A percentile compares a stretch with the other conserved stretches of the same genome.
Conservation (phyloP, 2,797 vertebrate genomes). For the Mastacembelus armatus region DNA sequence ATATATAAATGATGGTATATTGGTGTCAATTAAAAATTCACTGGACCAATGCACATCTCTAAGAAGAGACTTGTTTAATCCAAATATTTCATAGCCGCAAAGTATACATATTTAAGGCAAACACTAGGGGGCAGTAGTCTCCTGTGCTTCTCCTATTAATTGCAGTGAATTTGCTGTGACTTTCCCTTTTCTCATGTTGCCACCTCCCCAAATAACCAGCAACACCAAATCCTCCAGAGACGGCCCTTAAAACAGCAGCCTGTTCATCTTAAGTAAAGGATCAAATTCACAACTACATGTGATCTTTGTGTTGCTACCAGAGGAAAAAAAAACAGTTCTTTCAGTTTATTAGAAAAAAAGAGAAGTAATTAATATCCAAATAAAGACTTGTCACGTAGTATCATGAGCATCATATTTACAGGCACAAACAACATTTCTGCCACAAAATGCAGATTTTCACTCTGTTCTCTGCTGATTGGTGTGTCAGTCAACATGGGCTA, state of each 20-base stretch:
- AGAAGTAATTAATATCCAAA: no score
- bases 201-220: constrained; percentile 49
- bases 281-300: constrained; percentile 50
- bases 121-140: constrained; percentile 80
- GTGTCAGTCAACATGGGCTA: constrained; percentile 66
- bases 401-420: constrained; percentile 22
- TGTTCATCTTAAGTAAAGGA: constrained; percentile 54
- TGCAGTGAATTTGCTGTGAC: constrained; percentile 64
- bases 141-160: constrained; percentile 68
- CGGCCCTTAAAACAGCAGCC: constrained; percentile 42
- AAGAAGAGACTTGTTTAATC: constrained; percentile 6
- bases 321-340: no score
- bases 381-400: constrained; percentile 9
- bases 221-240: constrained; percentile 63
- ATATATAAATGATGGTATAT: neutral
- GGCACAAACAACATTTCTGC: constrained; percentile 2
- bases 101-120: constrained; percentile 41
- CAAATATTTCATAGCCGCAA: constrained; percentile 18
- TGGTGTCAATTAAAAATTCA: constrained; percentile 8
- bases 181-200: constrained; percentile 29
- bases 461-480: constrained; percentile 62
- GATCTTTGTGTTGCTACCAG: constrained; percentile 19
- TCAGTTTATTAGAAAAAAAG: no score
- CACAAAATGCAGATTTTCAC: constrained; percentile 36
- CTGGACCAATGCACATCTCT: constrained; percentile 12